These are phyloP conservation scores for Caenorhabditis sp. DNA, from an alignment of 2,888 invertebrate species.

Conservation along the genomic window DNA sequence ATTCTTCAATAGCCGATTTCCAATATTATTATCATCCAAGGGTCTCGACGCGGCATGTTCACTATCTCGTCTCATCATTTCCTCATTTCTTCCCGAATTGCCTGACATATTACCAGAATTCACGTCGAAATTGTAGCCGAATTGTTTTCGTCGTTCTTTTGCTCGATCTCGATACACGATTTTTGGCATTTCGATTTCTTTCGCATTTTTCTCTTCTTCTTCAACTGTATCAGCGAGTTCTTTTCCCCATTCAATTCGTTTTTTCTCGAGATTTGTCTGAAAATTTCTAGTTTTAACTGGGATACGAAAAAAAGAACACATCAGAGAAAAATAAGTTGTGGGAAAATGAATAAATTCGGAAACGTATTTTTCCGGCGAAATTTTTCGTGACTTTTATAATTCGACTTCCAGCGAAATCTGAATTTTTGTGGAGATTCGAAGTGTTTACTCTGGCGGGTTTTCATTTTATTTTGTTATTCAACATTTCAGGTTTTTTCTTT, in stretches of 20 bases:
- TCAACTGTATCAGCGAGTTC: conserved; percentile 27
- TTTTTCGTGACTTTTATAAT: too few species aligned
- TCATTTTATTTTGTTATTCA: too few species aligned
- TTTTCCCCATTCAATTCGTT: conserved; percentile 48
- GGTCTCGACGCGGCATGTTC: conserved; percentile 51
- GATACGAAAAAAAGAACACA: too few species aligned
- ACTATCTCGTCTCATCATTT: conserved; percentile 32
- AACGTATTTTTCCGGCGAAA: too few species aligned
- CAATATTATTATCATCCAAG: conserved; percentile 80
- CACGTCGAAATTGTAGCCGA: conserved; percentile 27
- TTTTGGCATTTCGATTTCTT: conserved; percentile 22
- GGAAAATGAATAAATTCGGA: too few species aligned
- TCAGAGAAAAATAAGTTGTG: too few species aligned
- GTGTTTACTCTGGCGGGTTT: too few species aligned
- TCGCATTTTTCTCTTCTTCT: conserved; percentile 42
- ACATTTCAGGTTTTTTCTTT: too few species aligned
- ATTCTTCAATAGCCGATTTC: conserved; percentile 91
- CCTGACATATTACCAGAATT: conserved; percentile 11
- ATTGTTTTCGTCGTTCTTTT: conserved; percentile 90
- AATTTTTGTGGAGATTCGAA: too few species aligned
- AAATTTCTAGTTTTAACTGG: conserved; percentile 9
- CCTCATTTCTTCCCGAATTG: conserved; percentile 10
- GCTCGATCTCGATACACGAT: conserved; percentile 87
- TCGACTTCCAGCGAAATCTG: too few species aligned
- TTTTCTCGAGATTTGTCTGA: conserved; percentile 58